Evolutionary conservation across 1,140 invertebrate genomes (phyloP).

Genomic region (Aphidius gifuensis): DNA sequence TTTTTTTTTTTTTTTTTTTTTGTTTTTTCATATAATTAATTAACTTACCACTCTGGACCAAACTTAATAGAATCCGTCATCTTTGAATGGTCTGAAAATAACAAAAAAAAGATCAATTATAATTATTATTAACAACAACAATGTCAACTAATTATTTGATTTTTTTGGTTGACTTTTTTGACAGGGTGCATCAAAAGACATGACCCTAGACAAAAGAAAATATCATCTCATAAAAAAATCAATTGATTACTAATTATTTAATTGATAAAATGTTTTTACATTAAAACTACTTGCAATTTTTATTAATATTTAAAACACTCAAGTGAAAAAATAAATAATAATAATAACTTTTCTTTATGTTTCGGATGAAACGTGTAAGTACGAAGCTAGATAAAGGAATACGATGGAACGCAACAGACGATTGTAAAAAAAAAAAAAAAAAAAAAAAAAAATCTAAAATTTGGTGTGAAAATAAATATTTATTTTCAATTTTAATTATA

Average conservation of each 20-base stretch:
- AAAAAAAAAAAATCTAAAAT: slow-evolving; percentile 7
- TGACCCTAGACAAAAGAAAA: too few species aligned
- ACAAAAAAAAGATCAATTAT: neutral
- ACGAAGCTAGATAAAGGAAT: slow-evolving; percentile 22
- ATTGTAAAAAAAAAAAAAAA: neutral
- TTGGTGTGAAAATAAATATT: slow-evolving; percentile 2
- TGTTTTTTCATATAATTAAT: neutral
- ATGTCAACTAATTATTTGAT: neutral
- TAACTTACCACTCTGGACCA: slow-evolving; percentile 65
- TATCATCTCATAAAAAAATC: too few species aligned
- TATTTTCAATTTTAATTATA: slow-evolving; percentile 5
- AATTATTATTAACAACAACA: too few species aligned
- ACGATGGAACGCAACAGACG: slow-evolving; percentile 20
- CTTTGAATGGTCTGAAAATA: slow-evolving; percentile 39
- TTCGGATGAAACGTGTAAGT: neutral
- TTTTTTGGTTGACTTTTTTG: too few species aligned
- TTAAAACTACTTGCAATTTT: too few species aligned
- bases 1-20: neutral
- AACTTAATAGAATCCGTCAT: slow-evolving; percentile 74
- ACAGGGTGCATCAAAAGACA: too few species aligned
- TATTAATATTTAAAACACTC: neutral
- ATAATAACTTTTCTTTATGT: slow-evolving; percentile 1
- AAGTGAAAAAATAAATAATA: neutral
- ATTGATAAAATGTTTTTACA: too few species aligned
- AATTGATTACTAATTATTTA: too few species aligned